Conservation (phyloP, 2,888 invertebrate genomes). For the Pedicia rivosa region DNA sequence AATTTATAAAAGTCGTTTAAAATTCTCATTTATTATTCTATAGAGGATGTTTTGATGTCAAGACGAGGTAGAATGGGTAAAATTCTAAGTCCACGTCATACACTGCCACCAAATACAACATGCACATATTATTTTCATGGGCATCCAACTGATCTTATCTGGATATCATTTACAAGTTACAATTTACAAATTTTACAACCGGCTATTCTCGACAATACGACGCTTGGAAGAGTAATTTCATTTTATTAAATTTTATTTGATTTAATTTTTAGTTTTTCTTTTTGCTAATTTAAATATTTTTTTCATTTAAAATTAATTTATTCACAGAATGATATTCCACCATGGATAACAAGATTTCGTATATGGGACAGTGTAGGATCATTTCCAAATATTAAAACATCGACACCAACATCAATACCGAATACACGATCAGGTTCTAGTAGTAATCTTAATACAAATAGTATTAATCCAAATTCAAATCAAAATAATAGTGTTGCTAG, state of each 20-base stretch:
- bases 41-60: constrained; percentile 34
- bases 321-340: constrained; percentile 28
- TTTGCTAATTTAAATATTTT: not conserved
- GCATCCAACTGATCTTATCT: constrained; percentile 60
- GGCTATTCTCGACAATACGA: constrained; percentile 39
- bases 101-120: constrained; percentile 70
- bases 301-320: not conserved
- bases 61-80: constrained; percentile 52
- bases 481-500: too few relatives aligned
- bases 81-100: constrained; percentile 64
- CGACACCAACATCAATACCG: constrained; percentile 22
- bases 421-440: too few relatives aligned
- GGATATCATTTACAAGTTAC: constrained; percentile 78
- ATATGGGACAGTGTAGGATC: constrained; percentile 57
- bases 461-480: not conserved
- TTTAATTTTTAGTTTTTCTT: not conserved
- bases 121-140: constrained; percentile 77
- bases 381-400: constrained; percentile 22
- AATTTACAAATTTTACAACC: constrained; percentile 57
- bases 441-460: not conserved
- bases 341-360: constrained; percentile 52
- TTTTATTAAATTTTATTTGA: not conserved
- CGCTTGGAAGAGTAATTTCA: constrained; percentile 29
- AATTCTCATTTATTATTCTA: constrained; percentile 22
- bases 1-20: not conserved